Evolutionary conservation across 2,797 vertebrate genomes (phyloP), one percentile per base, ranked within the genome.

Genomic region (Euthynnus affinis): DNA sequence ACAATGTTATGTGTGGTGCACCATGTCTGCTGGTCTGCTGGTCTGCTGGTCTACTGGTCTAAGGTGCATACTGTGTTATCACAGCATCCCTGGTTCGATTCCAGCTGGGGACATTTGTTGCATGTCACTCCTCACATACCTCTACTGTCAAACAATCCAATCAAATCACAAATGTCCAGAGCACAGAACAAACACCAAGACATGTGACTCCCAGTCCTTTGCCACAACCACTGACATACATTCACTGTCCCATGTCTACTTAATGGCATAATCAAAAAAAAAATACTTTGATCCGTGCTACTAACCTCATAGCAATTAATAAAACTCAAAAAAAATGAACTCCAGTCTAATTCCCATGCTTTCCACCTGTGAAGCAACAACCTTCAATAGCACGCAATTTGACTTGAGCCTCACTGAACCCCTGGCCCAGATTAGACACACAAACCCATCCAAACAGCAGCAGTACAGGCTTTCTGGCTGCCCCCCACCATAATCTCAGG

Each of bases 341-440:
- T 55, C 12, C 18, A 52, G 60, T 80, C 18, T 29, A 49, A 75
- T 51, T 51, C 74, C 78, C 79, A 87, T 65, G 25, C 52, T 64
- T 76, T 66, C 49, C 51, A 74, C 48, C 42, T 78, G 15, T 61
- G 55, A 55, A 1, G 18, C 52, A 68, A 72, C 23, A 74, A 61
- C 46, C 44, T 70, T 73, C 20, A 37, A 48, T 13, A 57, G 17
- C 80, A 85, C 69, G 81, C 66, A 76, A 83, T 85, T 89, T 72
- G 32, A 42, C 34, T 49, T 63, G 2, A 81, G 14, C 40, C 18
- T 78, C 34, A 71, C 12, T 68, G 37, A 84, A 70, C 64, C 85
- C 78, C 53, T 27, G 60, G 40, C 76, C 87, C 84, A 56, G 85
- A 92, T 90, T 87, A 72, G 58, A 81, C 85, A 88, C 73, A 81